Evolutionary conservation across 2,113 vertebrate genomes (phyloP).

Genomic region (Caracal caracal): DNA sequence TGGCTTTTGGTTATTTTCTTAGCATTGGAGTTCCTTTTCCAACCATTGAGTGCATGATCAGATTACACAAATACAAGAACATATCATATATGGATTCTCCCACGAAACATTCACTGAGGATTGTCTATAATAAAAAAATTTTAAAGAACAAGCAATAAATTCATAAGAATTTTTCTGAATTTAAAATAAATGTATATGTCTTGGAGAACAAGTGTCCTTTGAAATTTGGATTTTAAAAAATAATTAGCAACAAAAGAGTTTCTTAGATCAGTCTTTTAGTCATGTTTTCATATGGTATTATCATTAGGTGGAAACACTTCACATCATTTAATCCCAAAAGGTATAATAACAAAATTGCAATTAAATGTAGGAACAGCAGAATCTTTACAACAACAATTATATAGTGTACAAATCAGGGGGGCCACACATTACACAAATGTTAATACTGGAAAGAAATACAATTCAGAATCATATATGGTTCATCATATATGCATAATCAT

Average conservation of each 20-base stretch:
- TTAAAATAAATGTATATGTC: slow-evolving; percentile 80
- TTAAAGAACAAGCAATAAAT: slow-evolving; percentile 71
- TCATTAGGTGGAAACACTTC: slow-evolving; percentile 83
- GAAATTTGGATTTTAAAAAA: slow-evolving; percentile 78
- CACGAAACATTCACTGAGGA: slow-evolving; percentile 81
- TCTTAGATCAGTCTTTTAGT: slow-evolving; percentile 80
- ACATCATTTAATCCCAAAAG: slow-evolving; percentile 81
- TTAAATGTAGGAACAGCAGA: slow-evolving; percentile 80
- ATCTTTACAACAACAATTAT: slow-evolving; percentile 81
- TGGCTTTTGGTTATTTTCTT: slow-evolving; percentile 82
- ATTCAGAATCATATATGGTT: slow-evolving; percentile 68
- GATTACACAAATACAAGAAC: slow-evolving; percentile 82
- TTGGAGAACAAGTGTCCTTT: slow-evolving; percentile 80
- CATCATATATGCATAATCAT: slow-evolving; percentile 81
- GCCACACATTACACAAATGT: slow-evolving; percentile 80
- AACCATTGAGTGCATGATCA: slow-evolving; percentile 81
- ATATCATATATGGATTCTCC: slow-evolving; percentile 81
- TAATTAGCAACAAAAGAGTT: slow-evolving; percentile 81
- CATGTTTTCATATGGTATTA: slow-evolving; percentile 80
- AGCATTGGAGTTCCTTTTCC: slow-evolving; percentile 83
- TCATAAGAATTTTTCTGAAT: slow-evolving; percentile 78
- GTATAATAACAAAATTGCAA: slow-evolving; percentile 81
- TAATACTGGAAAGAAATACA: slow-evolving; percentile 83
- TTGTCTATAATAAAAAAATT: slow-evolving; percentile 79
- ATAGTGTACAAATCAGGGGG: slow-evolving; percentile 81